phyloP scores from a whole-genome alignment of 2,113 vertebrate species.

The Bucco capensis region DNA sequence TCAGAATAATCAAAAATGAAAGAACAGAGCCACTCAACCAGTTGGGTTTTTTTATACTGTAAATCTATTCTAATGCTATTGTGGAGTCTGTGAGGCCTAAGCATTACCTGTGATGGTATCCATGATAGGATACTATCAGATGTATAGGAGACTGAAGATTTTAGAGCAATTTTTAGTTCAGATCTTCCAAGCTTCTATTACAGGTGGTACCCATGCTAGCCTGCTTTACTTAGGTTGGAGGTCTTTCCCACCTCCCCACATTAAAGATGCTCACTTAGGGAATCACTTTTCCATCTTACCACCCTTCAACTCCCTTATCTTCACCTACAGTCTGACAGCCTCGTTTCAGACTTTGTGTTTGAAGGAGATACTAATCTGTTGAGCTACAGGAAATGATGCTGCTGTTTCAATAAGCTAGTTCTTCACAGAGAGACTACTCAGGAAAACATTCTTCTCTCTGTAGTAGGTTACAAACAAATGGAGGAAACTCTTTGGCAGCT shows the following conservation, averaged over 20 bases:
- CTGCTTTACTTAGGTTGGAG: background rate
- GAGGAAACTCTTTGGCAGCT: constrained; percentile 20
- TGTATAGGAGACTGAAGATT: background rate
- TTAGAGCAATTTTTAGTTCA: background rate
- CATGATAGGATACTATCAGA: background rate
- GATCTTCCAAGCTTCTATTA: background rate
- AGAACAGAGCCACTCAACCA: background rate
- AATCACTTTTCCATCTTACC: background rate
- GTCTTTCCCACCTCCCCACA: background rate
- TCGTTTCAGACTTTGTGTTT: background rate
- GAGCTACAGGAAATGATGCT: background rate
- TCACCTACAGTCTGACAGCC: background rate
- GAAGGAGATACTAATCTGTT: background rate
- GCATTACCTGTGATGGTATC: background rate
- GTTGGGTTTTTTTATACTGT: background rate
- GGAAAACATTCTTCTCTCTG: background rate
- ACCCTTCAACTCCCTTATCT: background rate
- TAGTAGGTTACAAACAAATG: background rate
- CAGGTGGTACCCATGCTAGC: background rate
- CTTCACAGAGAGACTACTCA: background rate
- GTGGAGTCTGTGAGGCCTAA: background rate
- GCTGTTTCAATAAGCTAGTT: background rate
- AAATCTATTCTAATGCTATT: background rate
- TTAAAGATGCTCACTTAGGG: background rate
- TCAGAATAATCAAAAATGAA: background rate